Conservation (phyloP, 2,888 invertebrate species). For the Chironomus tentans region DNA sequence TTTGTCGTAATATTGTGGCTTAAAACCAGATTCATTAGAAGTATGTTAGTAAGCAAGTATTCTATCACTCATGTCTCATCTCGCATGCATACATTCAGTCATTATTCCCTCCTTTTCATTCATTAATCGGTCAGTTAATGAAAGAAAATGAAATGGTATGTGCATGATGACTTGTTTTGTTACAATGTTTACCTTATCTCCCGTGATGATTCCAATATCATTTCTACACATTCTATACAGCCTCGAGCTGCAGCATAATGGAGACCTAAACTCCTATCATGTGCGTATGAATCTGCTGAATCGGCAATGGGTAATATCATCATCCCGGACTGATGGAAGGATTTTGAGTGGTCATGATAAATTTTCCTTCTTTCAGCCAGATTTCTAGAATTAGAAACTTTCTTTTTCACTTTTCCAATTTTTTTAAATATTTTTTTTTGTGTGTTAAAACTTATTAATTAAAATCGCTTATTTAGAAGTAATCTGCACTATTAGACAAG, state of each 20-base stretch:
- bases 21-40: not conserved
- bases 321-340: not conserved
- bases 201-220: slow-evolving; percentile 66
- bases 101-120: too few species aligned
- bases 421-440: not conserved
- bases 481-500: not conserved
- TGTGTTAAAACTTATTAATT: not conserved
- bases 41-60: slow-evolving; percentile 17
- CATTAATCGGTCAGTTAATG: not conserved
- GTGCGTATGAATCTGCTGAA: not conserved
- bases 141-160: not conserved
- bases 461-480: not conserved
- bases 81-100: too few species aligned
- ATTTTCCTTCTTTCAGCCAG: not conserved
- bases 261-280: slow-evolving; percentile 63
- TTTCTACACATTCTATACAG: slow-evolving; percentile 73
- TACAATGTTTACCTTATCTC: slow-evolving; percentile 57
- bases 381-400: not conserved
- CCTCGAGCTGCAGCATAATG: slow-evolving; percentile 83
- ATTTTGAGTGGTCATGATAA: slow-evolving; percentile 8
- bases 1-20: too few species aligned
- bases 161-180: slow-evolving; percentile 29
- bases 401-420: not conserved
- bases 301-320: slow-evolving; percentile 1
- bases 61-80: not conserved